phyloP scores from a whole-genome alignment of 64 coral and sea anemone species.

The Porites lutea region DNA sequence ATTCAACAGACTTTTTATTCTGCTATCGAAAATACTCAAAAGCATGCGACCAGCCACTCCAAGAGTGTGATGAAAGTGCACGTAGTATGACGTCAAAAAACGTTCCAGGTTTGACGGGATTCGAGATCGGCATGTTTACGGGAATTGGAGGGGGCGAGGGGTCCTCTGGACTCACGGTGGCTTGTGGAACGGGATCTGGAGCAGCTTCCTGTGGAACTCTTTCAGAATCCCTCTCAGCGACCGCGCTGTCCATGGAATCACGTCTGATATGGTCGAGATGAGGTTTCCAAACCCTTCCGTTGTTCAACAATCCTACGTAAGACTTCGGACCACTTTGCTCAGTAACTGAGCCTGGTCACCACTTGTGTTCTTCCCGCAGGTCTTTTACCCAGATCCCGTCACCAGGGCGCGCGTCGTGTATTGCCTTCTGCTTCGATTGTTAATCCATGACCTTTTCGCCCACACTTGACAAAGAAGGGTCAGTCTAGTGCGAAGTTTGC shows the following conservation, averaged over 20 bases:
- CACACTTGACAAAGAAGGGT: conserved; percentile 14
- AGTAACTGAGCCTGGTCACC: conserved; percentile 51
- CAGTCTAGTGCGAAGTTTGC: conserved; percentile 10
- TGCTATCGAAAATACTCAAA: too few species aligned
- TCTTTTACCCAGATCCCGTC: conserved; percentile 5
- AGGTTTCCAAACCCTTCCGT: conserved; percentile 61
- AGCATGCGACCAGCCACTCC: too few species aligned
- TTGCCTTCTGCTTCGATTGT: conserved; percentile 54
- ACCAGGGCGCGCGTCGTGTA: neutral
- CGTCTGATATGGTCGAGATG: conserved; percentile 32
- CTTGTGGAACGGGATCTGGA: neutral
- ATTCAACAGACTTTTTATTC: too few species aligned
- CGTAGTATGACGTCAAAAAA: too few species aligned
- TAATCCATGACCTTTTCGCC: conserved; percentile 38
- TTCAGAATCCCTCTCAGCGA: neutral
- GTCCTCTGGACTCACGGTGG: neutral
- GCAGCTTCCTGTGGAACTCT: neutral
- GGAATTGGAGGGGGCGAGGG: neutral
- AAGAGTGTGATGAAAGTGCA: too few species aligned
- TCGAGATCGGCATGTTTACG: neutral
- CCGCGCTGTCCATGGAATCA: neutral
- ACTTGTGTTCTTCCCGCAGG: neutral
- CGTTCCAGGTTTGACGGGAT: neutral
- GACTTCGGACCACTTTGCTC: conserved; percentile 7
- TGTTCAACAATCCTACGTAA: conserved; percentile 29